A percentile compares a stretch with the other conserved stretches of the same genome.
phyloP scores from a whole-genome alignment of 2,888 invertebrate species.

The Deroplatys truncata region DNA sequence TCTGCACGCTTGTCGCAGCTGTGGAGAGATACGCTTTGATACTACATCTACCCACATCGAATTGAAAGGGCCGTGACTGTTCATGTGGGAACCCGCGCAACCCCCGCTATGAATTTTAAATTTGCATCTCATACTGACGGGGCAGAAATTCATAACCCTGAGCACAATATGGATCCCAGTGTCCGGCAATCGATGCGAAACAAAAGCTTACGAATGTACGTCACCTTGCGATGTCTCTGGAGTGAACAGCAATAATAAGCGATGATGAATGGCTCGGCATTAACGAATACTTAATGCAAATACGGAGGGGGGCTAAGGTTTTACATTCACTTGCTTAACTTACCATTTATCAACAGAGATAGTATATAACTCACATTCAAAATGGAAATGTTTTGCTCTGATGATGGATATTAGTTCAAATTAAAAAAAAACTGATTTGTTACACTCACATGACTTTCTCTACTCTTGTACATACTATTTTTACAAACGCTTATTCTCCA shows the following conservation, averaged over 20 bases:
- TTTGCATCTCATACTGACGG: conserved; percentile 21
- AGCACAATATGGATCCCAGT: background rate
- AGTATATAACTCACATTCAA: too few relatives aligned
- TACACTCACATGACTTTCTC: too few relatives aligned
- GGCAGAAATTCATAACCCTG: background rate
- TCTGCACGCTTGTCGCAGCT: conserved; percentile 18
- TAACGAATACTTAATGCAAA: background rate
- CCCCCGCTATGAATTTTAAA: conserved; percentile 23
- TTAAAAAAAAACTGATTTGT: too few relatives aligned
- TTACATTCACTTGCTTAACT: too few relatives aligned
- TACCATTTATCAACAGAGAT: too few relatives aligned
- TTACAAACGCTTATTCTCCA: too few relatives aligned
- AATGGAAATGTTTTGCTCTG: too few relatives aligned
- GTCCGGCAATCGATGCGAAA: background rate
- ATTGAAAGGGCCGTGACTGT: conserved; percentile 19
- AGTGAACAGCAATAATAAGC: background rate
- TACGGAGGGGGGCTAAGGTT: too few relatives aligned
- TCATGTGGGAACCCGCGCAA: conserved; percentile 10
- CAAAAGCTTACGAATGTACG: background rate
- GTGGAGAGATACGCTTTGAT: conserved; percentile 23
- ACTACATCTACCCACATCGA: conserved; percentile 22
- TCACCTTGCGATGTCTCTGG: background rate
- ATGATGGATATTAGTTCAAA: too few relatives aligned
- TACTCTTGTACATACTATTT: too few relatives aligned
- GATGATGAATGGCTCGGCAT: background rate